phyloP scores from a whole-genome alignment of 2,113 vertebrate species.

The Brachypodius melanocephalos region DNA sequence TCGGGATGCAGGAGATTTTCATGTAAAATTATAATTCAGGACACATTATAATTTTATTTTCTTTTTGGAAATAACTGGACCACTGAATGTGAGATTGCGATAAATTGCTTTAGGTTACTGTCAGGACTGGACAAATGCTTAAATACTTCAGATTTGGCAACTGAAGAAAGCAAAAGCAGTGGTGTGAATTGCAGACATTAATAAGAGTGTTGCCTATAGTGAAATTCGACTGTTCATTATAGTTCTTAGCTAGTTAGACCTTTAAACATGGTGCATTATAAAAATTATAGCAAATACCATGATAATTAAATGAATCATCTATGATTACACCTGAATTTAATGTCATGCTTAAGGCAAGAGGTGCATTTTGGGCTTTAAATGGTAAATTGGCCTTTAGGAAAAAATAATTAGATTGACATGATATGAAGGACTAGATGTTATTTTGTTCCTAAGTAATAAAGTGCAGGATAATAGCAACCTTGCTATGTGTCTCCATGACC shows the following conservation, averaged over 20 bases:
- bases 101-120: background rate
- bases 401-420: background rate
- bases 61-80: background rate
- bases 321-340: background rate
- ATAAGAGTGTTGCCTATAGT: background rate
- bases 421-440: background rate
- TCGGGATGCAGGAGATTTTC: background rate
- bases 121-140: background rate
- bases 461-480: background rate
- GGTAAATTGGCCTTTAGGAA: background rate
- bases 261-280: conserved; percentile 3
- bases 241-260: background rate
- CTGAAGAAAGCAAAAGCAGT: background rate
- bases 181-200: background rate
- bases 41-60: background rate
- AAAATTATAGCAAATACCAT: background rate
- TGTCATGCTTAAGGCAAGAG: background rate
- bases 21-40: background rate
- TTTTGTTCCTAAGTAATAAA: background rate
- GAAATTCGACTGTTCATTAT: background rate
- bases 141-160: background rate
- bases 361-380: background rate
- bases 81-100: background rate
- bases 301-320: conserved; percentile 27
- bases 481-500: background rate